These are phyloP conservation scores for Prosopocoilus inquinatus DNA, from an alignment of 2,888 invertebrate genomes.

Conservation along the genomic window DNA sequence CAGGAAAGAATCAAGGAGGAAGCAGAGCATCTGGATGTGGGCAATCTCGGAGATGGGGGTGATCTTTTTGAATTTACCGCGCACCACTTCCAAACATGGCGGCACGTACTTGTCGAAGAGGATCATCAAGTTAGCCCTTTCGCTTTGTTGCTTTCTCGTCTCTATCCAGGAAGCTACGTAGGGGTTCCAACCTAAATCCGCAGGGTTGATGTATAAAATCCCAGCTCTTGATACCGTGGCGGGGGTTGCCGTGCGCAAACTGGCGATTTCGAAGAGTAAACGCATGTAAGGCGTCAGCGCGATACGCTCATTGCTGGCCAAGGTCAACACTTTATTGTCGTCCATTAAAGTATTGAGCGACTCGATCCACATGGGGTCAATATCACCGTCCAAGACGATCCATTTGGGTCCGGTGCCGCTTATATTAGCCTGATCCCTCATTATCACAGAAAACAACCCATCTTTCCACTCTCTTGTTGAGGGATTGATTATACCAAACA, in stretches of 20 bases:
- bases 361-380: conserved; percentile 99
- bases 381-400: conserved; percentile 95
- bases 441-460: conserved; percentile 88
- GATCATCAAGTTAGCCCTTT: conserved; percentile 78
- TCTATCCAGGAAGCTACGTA: conserved; percentile 89
- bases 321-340: conserved; percentile 90
- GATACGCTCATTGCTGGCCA: conserved; percentile 93
- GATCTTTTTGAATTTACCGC: conserved; percentile 79
- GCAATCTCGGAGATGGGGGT: conserved; percentile 89
- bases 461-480: conserved; percentile 90
- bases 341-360: conserved; percentile 96
- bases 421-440: conserved; percentile 92
- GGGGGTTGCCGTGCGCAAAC: conserved; percentile 87
- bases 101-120: conserved; percentile 94
- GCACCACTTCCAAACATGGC: conserved; percentile 70
- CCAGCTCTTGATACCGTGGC: conserved; percentile 95
- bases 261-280: conserved; percentile 90
- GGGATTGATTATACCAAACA: conserved; percentile 93
- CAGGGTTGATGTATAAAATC: conserved; percentile 90
- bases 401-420: conserved; percentile 84
- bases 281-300: conserved; percentile 87
- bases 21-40: conserved; percentile 85
- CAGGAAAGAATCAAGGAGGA: conserved; percentile 80
- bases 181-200: conserved; percentile 94
- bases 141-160: conserved; percentile 66